Percentiles rank a stretch among this genome's conserved stretches.
Conservation (phyloP, 2,797 vertebrate species). For the Merluccius polli region DNA sequence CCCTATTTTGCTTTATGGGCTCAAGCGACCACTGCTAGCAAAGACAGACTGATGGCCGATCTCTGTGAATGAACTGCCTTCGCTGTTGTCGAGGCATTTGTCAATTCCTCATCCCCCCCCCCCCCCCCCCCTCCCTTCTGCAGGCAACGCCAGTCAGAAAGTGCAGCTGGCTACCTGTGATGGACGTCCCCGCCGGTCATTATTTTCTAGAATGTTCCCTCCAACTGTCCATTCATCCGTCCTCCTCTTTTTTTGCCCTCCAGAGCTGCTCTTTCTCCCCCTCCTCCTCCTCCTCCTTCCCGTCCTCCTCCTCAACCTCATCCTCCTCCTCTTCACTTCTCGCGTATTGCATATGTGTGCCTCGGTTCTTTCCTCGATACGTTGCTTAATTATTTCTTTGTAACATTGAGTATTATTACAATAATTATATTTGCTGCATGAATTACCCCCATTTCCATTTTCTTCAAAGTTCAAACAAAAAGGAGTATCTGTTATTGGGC, state of each 20-base stretch:
- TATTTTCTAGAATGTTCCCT: slow-evolving; percentile 48
- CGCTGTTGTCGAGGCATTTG: slow-evolving; percentile 64
- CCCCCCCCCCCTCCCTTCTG: slow-evolving; percentile 36
- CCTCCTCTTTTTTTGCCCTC: slow-evolving; percentile 16
- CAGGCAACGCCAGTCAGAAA: slow-evolving; percentile 47
- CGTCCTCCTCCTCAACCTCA: not conserved
- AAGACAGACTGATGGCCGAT: slow-evolving; percentile 66
- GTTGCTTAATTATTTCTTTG: slow-evolving; percentile 44
- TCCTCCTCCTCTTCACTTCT: not conserved
- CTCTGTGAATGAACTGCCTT: slow-evolving; percentile 70
- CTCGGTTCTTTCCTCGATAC: not conserved
- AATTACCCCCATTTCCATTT: slow-evolving; percentile 42
- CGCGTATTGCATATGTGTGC: slow-evolving; percentile 14
- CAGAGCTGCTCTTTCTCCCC: not conserved
- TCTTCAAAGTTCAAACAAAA: slow-evolving; percentile 38
- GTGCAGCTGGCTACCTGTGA: slow-evolving; percentile 53
- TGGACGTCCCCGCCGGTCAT: slow-evolving; percentile 53
- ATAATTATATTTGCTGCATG: slow-evolving; percentile 30
- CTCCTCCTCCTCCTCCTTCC: not conserved
- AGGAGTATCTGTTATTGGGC: slow-evolving; percentile 37
- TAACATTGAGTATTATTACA: slow-evolving; percentile 11
- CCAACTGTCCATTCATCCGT: slow-evolving; percentile 40
- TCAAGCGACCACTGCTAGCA: slow-evolving; percentile 62
- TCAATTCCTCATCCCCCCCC: slow-evolving; percentile 69
- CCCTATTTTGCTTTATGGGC: slow-evolving; percentile 63